Evolutionary conservation across 1,140 invertebrate genomes (phyloP).

Genomic region (Solenopsis fugax): DNA sequence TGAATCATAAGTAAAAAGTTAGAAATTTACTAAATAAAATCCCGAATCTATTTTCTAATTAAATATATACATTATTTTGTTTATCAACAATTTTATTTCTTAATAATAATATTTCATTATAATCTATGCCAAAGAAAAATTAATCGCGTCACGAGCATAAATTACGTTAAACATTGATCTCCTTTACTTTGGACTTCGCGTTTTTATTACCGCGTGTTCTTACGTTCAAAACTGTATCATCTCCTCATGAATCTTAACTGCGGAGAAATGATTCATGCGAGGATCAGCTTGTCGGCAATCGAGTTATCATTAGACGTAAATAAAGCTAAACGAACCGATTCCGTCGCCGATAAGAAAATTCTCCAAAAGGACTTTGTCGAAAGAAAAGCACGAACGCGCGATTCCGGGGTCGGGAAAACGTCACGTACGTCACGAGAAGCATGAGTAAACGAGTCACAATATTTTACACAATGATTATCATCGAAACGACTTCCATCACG

Average conservation of each 20-base stretch:
- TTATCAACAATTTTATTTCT: not conserved
- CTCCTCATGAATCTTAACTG: constrained; percentile 4
- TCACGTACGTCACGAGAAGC: constrained; percentile 38
- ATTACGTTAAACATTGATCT: not conserved
- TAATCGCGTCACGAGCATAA: not conserved
- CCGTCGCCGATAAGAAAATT: constrained; percentile 21
- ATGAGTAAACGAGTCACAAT: not conserved
- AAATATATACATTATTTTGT: not conserved
- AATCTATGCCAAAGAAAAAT: not conserved
- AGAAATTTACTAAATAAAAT: not conserved
- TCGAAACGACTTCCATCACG: constrained; percentile 12
- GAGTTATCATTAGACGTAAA: constrained; percentile 31
- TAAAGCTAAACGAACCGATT: constrained; percentile 8
- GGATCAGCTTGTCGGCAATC: not conserved
- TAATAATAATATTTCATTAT: not conserved
- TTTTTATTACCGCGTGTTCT: not conserved
- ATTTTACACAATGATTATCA: constrained; percentile 24
- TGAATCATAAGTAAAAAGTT: not conserved
- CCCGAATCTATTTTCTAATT: not conserved
- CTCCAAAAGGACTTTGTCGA: not conserved
- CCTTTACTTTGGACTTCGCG: not conserved
- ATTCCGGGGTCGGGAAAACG: constrained; percentile 19
- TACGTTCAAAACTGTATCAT: not conserved
- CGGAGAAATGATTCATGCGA: constrained; percentile 40
- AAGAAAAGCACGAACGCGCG: constrained; percentile 49